phyloP scores from a whole-genome alignment of 2,113 vertebrate species.

The Microtus ochrogaster region DNA sequence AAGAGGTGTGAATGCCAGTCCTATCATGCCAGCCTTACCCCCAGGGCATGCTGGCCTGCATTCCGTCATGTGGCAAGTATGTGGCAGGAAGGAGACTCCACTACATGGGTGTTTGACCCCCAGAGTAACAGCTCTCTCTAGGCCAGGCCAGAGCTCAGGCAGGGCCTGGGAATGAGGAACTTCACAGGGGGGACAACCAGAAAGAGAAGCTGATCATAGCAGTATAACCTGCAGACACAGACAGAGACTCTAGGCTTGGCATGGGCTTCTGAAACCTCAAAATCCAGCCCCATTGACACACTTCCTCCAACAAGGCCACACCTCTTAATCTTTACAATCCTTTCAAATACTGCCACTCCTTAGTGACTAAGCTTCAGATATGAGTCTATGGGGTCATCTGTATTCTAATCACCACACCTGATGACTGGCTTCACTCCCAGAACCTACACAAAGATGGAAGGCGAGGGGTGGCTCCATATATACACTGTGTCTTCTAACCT shows the following conservation, averaged over 20 bases:
- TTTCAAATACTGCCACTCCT: neutral
- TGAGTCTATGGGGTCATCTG: neutral
- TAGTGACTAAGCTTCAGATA: neutral
- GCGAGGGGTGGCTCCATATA: too few species aligned
- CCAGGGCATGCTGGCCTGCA: neutral
- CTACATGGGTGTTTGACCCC: neutral
- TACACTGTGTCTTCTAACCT: neutral
- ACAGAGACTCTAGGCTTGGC: neutral
- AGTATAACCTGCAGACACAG: neutral
- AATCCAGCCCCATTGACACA: neutral
- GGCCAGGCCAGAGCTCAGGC: neutral
- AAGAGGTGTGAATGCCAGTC: neutral
- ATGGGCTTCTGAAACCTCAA: neutral
- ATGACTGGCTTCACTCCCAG: neutral
- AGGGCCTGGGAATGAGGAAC: neutral
- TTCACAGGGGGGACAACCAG: neutral
- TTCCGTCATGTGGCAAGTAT: neutral
- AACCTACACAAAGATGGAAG: neutral
- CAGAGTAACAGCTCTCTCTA: neutral
- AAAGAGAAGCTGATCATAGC: neutral
- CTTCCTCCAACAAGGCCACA: neutral
- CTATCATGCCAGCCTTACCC: neutral
- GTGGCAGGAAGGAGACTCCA: neutral
- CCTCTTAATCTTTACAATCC: neutral
- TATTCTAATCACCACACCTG: neutral